phyloP scores from a whole-genome alignment of 2,113 vertebrate genomes.

The Sminthopsis crassicaudata region DNA sequence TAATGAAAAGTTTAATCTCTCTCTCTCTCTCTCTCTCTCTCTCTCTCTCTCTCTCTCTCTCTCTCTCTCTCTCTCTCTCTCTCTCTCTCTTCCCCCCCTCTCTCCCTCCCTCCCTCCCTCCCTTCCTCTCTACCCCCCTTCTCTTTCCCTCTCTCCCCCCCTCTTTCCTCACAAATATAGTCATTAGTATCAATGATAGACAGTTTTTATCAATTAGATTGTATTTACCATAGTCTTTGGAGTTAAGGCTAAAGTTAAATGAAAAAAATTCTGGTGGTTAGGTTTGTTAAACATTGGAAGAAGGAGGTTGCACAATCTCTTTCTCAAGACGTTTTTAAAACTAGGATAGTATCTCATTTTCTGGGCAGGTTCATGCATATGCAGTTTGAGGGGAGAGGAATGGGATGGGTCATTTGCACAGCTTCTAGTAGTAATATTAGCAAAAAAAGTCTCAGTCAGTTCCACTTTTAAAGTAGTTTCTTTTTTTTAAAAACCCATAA shows the following conservation, averaged over 20 bases:
- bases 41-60: too few relatives aligned
- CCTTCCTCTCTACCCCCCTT: too few relatives aligned
- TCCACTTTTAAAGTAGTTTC: constrained; percentile 25
- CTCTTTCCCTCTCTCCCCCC: too few relatives aligned
- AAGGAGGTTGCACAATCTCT: constrained; percentile 10
- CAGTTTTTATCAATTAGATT: constrained; percentile 41
- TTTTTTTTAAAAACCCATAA: not conserved
- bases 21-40: too few relatives aligned
- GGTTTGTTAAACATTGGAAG: constrained; percentile 42
- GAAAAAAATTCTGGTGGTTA: constrained; percentile 29
- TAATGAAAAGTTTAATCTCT: constrained; percentile 14
- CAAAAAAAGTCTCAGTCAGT: not conserved
- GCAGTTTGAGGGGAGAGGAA: constrained; percentile 1
- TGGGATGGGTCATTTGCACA: not conserved
- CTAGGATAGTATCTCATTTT: constrained; percentile 39
- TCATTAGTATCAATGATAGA: not conserved
- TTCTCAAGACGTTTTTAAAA: constrained; percentile 48
- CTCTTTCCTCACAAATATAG: not conserved
- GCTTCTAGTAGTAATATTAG: not conserved
- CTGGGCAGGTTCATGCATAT: constrained; percentile 17
- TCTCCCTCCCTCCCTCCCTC: not conserved
- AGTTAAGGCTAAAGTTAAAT: constrained; percentile 48
- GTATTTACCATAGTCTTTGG: not conserved
- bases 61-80: too few relatives aligned
- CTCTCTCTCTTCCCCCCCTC: too few relatives aligned